Conservation (phyloP, 2,113 vertebrate genomes). For the Chamaea fasciata region DNA sequence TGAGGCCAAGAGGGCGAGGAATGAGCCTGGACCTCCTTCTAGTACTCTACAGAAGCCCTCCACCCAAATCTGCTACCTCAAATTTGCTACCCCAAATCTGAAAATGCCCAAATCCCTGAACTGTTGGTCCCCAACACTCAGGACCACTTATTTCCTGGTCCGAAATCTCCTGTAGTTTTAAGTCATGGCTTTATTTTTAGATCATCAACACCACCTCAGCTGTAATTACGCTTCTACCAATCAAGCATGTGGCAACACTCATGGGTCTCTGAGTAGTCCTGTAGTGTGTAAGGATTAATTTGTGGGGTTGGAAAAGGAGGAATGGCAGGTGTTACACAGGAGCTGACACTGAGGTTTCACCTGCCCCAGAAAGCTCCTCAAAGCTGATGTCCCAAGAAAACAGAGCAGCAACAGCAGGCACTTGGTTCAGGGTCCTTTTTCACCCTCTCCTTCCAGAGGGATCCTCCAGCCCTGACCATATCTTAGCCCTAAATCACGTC, state of each 20-base stretch:
- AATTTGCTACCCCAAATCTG: background rate
- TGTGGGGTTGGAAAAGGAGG: background rate
- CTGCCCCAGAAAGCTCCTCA: background rate
- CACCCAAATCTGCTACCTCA: background rate
- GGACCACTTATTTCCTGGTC: slow-evolving; percentile 3
- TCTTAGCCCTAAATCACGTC: background rate
- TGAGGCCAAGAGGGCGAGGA: background rate
- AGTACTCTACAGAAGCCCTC: background rate
- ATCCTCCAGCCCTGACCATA: background rate
- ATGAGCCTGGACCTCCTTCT: background rate
- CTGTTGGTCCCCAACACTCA: accelerated
- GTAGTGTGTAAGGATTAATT: slow-evolving; percentile 5
- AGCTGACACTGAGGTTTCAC: background rate
- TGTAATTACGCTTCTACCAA: slow-evolving; percentile 6
- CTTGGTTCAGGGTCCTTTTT: background rate
- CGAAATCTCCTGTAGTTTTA: background rate
- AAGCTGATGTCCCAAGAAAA: background rate
- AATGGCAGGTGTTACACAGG: background rate
- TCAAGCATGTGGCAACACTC: slow-evolving; percentile 4
- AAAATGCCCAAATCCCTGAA: background rate
- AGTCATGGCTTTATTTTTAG: slow-evolving; percentile 51
- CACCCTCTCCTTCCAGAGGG: background rate
- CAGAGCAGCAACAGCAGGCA: background rate
- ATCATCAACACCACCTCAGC: slow-evolving; percentile 4
- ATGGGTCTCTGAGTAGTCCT: slow-evolving; percentile 10